Conservation (phyloP, 2,797 vertebrate genomes). For the Ctenopoma kingsleyae region DNA sequence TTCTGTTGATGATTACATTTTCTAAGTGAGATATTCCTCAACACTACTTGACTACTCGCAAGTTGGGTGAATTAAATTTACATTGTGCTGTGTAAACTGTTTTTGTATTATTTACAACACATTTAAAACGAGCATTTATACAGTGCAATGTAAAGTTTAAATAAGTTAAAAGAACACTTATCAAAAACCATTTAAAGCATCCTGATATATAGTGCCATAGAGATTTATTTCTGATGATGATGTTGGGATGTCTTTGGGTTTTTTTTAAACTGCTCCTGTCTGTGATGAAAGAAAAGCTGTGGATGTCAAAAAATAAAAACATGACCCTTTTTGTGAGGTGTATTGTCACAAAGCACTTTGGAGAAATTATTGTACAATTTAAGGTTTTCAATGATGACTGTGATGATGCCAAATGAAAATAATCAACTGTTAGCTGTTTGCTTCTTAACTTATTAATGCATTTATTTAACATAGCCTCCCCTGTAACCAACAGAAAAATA, state of each 20-base stretch:
- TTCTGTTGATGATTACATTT: conserved; percentile 47
- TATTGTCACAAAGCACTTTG: conserved; percentile 80
- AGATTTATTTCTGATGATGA: conserved; percentile 58
- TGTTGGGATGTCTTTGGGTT: conserved; percentile 42
- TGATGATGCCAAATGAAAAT: conserved; percentile 81
- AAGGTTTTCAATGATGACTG: conserved; percentile 74
- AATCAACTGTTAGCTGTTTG: conserved; percentile 67
- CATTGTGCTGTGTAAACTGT: conserved; percentile 64
- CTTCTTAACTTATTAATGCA: conserved; percentile 69
- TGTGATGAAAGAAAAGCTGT: conserved; percentile 34
- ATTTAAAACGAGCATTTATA: conserved; percentile 57
- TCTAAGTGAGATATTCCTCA: conserved; percentile 36
- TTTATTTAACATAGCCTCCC: conserved; percentile 66
- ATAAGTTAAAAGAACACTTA: conserved; percentile 16
- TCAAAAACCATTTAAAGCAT: conserved; percentile 49
- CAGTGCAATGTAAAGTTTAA: conserved; percentile 57
- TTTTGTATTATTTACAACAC: conserved; percentile 65
- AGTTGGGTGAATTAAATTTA: conserved; percentile 53
- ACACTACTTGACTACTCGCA: conserved; percentile 30
- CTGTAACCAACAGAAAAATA: conserved; percentile 58
- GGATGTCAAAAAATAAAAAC: conserved; percentile 19
- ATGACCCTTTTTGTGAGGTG: conserved; percentile 59
- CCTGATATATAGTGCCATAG: conserved; percentile 76
- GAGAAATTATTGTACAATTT: conserved; percentile 81
- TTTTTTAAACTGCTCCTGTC: conserved; percentile 29